Conservation (phyloP, 35 echinoderm and acorn worm species). For the Apostichopus parvimensis region DNA sequence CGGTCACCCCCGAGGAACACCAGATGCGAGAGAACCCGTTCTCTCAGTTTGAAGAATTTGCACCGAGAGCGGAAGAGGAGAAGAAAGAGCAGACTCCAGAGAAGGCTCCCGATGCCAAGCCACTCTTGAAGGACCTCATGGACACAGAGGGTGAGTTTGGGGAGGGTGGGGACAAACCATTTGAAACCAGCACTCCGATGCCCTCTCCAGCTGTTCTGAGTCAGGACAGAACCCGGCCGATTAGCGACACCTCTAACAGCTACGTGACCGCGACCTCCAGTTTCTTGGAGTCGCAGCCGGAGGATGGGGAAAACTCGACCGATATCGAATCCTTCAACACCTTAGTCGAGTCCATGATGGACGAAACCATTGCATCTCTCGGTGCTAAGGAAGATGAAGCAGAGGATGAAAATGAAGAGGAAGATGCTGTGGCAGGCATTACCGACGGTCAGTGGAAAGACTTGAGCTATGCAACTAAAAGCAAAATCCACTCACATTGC, state of each 20-base stretch:
- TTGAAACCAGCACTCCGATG: slow-evolving; percentile 57
- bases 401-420: not conserved
- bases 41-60: slow-evolving; percentile 37
- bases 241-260: not conserved
- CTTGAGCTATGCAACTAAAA: not conserved
- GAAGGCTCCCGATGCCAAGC: not conserved
- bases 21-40: slow-evolving; percentile 15
- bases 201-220: slow-evolving; percentile 5
- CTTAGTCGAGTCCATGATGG: slow-evolving; percentile 36
- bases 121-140: not conserved
- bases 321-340: slow-evolving; percentile 29
- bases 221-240: not conserved
- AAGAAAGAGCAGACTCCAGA: not conserved
- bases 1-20: slow-evolving; percentile 16
- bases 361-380: slow-evolving; percentile 16
- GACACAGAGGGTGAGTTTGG: slow-evolving; percentile 26
- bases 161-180: slow-evolving; percentile 16
- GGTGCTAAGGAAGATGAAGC: not conserved
- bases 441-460: slow-evolving; percentile 24
- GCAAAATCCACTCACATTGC: not conserved
- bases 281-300: slow-evolving; percentile 19
- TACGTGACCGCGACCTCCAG: slow-evolving; percentile 47
- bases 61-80: not conserved
- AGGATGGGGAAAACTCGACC: not conserved
- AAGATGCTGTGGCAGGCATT: not conserved